Percentiles rank a stretch among this genome's conserved stretches.
Evolutionary conservation across 2,797 vertebrate genomes (phyloP).

Genomic region (Chrysocyon brachyurus): DNA sequence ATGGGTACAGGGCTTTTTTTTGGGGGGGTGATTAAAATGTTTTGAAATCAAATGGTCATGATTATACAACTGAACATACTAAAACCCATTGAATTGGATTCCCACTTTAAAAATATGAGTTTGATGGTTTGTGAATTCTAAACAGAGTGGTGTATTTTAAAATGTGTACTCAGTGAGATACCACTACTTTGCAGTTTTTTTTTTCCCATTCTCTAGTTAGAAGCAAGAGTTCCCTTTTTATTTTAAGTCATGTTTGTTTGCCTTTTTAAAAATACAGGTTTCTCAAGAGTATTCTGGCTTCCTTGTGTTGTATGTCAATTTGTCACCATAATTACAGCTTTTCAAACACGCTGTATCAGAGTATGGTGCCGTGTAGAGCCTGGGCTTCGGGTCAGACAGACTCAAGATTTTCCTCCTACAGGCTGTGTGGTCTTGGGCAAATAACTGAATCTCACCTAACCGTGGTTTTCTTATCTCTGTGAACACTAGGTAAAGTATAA

Average conservation of each 20-base stretch:
- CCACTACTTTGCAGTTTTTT: not conserved
- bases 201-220: conserved; percentile 14
- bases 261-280: conserved; percentile 26
- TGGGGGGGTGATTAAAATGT: not conserved
- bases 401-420: not conserved
- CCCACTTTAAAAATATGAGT: not conserved
- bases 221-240: not conserved
- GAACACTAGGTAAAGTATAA: not conserved
- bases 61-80: not conserved
- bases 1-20: not conserved
- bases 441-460: not conserved
- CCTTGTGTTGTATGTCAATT: conserved; percentile 36
- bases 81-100: not conserved
- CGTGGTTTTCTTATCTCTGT: not conserved
- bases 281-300: conserved; percentile 5
- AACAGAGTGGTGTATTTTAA: conserved; percentile 12
- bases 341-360: not conserved
- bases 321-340: conserved; percentile 47
- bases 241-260: conserved; percentile 49
- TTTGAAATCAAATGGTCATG: not conserved
- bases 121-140: conserved; percentile 8
- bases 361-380: not conserved
- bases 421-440: not conserved
- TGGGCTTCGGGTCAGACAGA: not conserved
- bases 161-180: not conserved